Evolutionary conservation across 30 jellyfish, hydroid and myxozoan species (phyloP).

Genomic region (Nemopilema nomurai): DNA sequence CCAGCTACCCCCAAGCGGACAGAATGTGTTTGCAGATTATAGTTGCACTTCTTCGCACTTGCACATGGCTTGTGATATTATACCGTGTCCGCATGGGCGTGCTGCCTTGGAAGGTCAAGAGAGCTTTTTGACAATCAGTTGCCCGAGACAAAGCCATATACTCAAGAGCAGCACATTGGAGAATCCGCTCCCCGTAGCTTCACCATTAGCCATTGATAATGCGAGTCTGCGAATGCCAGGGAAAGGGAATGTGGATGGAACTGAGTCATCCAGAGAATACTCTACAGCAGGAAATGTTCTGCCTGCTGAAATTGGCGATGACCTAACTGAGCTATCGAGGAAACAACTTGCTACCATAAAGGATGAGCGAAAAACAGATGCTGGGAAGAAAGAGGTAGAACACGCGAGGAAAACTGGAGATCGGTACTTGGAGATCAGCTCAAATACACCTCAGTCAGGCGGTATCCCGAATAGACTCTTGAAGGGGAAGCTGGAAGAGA

Average conservation of each 20-base stretch:
- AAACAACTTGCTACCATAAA: no score
- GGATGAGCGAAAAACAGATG: no score
- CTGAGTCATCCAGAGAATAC: not conserved
- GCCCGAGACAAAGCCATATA: not conserved
- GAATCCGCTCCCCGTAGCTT: not conserved
- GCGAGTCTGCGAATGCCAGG: not conserved
- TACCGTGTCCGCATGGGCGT: constrained; percentile 61
- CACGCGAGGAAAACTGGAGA: no score
- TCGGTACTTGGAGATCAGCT: no score
- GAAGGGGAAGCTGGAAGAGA: no score
- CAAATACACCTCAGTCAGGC: no score
- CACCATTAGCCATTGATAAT: not conserved
- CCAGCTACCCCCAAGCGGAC: constrained; percentile 4
- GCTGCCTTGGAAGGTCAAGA: not conserved
- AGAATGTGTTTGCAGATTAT: not conserved
- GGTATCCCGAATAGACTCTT: no score
- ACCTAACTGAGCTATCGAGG: no score
- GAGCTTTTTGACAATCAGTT: not conserved
- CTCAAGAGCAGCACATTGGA: not conserved
- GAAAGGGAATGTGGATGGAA: not conserved
- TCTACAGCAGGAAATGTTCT: not conserved
- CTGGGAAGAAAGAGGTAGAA: no score
- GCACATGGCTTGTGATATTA: constrained; percentile 54
- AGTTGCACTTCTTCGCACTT: constrained; percentile 36
- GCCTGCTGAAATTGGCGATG: no score